Percentiles rank a stretch among this genome's conserved stretches.
Evolutionary conservation across 30 jellyfish, hydroid and myxozoan species (phyloP).

Genomic region (Pseudorhiza aurosa): DNA sequence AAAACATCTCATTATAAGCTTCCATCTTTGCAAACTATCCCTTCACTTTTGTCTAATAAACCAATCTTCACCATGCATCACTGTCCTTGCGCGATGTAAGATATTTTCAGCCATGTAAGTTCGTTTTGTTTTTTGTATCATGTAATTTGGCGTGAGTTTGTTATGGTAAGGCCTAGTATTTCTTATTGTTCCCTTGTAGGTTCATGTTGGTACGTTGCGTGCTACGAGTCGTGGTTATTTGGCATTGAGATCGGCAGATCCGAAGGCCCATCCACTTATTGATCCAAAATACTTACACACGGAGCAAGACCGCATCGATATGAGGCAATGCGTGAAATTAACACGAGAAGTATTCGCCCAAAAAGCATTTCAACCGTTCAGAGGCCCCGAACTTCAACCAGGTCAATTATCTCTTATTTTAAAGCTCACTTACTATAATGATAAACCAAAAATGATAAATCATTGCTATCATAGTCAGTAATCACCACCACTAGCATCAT

Average conservation of each 20-base stretch:
- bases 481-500: not conserved
- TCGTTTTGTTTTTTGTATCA: too few relatives aligned
- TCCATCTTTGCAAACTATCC: too few relatives aligned
- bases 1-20: too few relatives aligned
- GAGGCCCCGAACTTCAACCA: slow-evolving; percentile 88
- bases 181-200: slow-evolving; percentile 11
- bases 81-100: too few relatives aligned
- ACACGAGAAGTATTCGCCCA: slow-evolving; percentile 87
- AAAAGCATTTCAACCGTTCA: slow-evolving; percentile 79
- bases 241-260: slow-evolving; percentile 55
- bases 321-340: slow-evolving; percentile 83
- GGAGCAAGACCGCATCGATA: slow-evolving; percentile 76
- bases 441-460: too few relatives aligned
- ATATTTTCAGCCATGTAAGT: too few relatives aligned
- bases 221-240: slow-evolving; percentile 90
- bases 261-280: slow-evolving; percentile 75
- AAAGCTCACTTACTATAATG: too few relatives aligned
- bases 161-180: too few relatives aligned
- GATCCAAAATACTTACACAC: slow-evolving; percentile 87
- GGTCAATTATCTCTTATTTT: too few relatives aligned
- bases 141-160: too few relatives aligned
- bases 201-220: slow-evolving; percentile 88
- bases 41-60: too few relatives aligned
- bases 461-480: not conserved
- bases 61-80: too few relatives aligned